These are phyloP conservation scores for Caracal caracal DNA, from an alignment of 2,113 vertebrate species.

Conservation along the genomic window DNA sequence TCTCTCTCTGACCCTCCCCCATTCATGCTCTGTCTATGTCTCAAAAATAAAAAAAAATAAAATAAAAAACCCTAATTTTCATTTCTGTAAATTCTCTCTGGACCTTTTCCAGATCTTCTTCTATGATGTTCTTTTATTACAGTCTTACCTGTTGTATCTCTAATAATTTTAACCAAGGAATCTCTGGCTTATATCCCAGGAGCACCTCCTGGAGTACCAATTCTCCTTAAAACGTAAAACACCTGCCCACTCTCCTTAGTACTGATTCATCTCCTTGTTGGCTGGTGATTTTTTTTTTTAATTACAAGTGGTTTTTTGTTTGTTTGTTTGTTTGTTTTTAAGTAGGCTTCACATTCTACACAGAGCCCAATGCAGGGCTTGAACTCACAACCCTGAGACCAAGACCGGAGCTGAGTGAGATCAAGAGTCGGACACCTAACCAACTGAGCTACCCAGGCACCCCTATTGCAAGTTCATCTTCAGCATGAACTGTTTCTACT, in stretches of 20 bases:
- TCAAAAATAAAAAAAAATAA: too few species aligned
- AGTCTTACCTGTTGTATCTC: neutral
- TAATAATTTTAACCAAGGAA: neutral
- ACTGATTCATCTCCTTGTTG: neutral
- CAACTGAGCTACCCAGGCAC: too few species aligned
- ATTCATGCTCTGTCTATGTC: too few species aligned
- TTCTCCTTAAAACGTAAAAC: neutral
- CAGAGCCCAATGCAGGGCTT: too few species aligned
- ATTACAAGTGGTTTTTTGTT: neutral
- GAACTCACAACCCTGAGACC: too few species aligned
- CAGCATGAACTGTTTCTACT: neutral
- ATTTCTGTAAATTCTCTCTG: slow-evolving; percentile 32
- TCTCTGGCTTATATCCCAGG: neutral
- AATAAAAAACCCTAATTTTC: slow-evolving; percentile 55
- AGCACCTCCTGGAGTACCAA: neutral
- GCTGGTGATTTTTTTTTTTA: neutral
- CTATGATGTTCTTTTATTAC: neutral
- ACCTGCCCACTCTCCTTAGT: neutral
- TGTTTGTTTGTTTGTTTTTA: neutral
- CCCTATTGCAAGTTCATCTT: neutral
- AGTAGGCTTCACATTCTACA: too few species aligned
- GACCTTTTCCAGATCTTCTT: slow-evolving; percentile 26
- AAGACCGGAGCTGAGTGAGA: too few species aligned
- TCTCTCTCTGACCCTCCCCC: too few species aligned
- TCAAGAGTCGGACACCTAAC: too few species aligned